phyloP scores from a whole-genome alignment of 1,140 invertebrate species.

The Brachystomella parvula region DNA sequence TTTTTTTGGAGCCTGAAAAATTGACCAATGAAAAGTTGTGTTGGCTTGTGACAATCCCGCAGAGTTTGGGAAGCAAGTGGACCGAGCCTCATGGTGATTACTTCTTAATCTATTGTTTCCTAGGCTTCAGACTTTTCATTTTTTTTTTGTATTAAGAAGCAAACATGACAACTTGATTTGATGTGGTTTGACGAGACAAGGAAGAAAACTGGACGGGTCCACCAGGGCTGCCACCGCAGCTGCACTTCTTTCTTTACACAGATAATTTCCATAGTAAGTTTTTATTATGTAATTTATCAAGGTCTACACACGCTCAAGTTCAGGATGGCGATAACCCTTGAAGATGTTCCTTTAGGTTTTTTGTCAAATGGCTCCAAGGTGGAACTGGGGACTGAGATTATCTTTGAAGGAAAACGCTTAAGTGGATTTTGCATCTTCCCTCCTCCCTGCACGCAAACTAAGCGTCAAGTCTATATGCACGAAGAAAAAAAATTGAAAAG shows the following conservation, averaged over 20 bases:
- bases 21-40: no score
- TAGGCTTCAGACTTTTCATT: no score
- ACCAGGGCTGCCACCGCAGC: neutral
- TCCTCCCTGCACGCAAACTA: no score
- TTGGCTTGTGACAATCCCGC: no score
- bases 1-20: no score
- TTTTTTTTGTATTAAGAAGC: no score
- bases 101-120: no score
- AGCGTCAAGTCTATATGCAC: no score
- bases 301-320: slow-evolving; percentile 5
- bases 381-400: neutral
- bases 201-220: slow-evolving; percentile 5
- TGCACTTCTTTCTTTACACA: neutral
- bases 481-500: no score
- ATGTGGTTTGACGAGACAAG: slow-evolving; percentile 3
- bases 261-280: slow-evolving; percentile 10
- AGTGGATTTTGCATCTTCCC: neutral
- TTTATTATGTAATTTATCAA: slow-evolving; percentile 12
- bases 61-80: no score
- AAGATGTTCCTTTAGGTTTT: neutral
- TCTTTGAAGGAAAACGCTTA: neutral
- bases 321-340: slow-evolving; percentile 1
- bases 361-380: neutral
- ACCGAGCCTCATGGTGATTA: no score
- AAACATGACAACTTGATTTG: slow-evolving; percentile 9